phyloP scores from a whole-genome alignment of 2,888 invertebrate species.

The Archips xylosteana region DNA sequence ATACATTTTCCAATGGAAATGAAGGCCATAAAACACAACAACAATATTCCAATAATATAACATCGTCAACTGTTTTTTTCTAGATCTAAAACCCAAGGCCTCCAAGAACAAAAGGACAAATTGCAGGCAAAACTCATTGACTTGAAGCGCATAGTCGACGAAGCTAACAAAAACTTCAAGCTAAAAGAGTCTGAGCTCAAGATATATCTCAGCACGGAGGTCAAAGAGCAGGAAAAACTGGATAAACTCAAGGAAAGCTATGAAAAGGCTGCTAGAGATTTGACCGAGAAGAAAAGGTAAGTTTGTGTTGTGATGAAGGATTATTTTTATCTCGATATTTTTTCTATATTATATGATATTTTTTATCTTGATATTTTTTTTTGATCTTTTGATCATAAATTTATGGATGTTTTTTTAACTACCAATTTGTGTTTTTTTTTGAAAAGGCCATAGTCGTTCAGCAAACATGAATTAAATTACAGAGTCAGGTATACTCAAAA shows the following conservation, averaged over 20 bases:
- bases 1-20: no score
- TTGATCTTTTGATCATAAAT: no score
- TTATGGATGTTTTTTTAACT: no score
- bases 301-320: not conserved
- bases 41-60: no score
- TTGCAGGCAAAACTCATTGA: slow-evolving; percentile 89
- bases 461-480: no score
- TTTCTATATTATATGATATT: no score
- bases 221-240: slow-evolving; percentile 87
- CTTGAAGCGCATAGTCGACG: slow-evolving; percentile 89
- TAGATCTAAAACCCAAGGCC: slow-evolving; percentile 87
- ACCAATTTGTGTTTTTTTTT: no score
- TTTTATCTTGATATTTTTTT: no score
- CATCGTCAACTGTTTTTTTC: not conserved
- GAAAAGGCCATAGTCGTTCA: no score
- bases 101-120: slow-evolving; percentile 90
- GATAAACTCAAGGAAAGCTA: slow-evolving; percentile 84
- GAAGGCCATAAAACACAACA: no score
- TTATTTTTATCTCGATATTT: not conserved
- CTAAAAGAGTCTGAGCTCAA: slow-evolving; percentile 92
- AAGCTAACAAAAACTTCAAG: slow-evolving; percentile 85
- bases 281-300: slow-evolving; percentile 78
- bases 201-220: slow-evolving; percentile 88
- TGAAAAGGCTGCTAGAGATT: slow-evolving; percentile 75
- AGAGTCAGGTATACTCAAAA: no score